Evolutionary conservation across 53 echinoderm and acorn worm species (phyloP), one percentile per base, ranked within the genome.

Genomic region (Patiria pectinifera): DNA sequence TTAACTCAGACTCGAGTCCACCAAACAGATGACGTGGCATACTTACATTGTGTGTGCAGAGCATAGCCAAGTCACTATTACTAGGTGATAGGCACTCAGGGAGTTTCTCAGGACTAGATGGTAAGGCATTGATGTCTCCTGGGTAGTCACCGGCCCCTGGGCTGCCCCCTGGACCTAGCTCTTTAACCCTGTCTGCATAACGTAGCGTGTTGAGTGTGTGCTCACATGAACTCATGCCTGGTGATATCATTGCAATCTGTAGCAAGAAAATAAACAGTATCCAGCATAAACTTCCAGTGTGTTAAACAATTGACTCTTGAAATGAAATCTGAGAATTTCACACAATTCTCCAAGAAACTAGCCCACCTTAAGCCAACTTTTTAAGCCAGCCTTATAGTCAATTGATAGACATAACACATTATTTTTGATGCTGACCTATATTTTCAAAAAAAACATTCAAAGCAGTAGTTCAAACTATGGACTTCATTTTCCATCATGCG

Each of bases 141-240:
- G 96, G 92, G 25, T 91, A 49, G 48, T 91, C 93, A 8, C 81
- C 91, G 19, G 89, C 86, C 22, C 78, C 92, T 11, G 94, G 92
- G 21, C 89, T 93, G 35, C 91, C 93, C 6, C 95, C 94, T 61
- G 98, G 98, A 72, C 99, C 97, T 9, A 99, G 95, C 93, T 99
- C 99, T 88, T 99, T 99, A 53, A 99, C 99, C 85, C 99, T 99
- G 95, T 99, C 97, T 87, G 99, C 99, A 92, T 99, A 99, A 80
- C 99, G 96, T 86, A 99, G 92, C 21, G 99, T 99, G 80, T 99
- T 99, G 19, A 99, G 91, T 5, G 99, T 97, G 89, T 99, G 99
- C 75, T 99, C 99, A 96, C 99, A 99, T 53, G 99, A 99, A 85
- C 96, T 97, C 93, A 97, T 99, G 4, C 99, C 99, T 16, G 99